Percentiles rank a stretch among this genome's conserved stretches.
Evolutionary conservation across 2,888 invertebrate species (phyloP).

Genomic region (Mechanitis mazaeus): DNA sequence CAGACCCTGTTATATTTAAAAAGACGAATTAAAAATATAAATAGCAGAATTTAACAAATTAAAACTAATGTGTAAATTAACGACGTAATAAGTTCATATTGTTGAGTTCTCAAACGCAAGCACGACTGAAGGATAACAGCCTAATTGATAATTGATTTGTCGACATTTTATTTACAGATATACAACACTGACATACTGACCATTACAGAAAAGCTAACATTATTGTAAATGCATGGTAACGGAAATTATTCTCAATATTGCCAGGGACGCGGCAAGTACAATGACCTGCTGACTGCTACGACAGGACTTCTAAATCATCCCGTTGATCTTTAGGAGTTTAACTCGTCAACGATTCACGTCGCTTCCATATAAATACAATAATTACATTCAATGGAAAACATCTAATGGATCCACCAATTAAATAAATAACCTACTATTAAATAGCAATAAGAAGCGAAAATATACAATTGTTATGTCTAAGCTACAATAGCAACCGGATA

Average conservation of each 20-base stretch:
- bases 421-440: slow-evolving; percentile 25
- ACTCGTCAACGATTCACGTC: slow-evolving; percentile 24
- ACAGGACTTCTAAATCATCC: no score
- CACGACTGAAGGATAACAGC: slow-evolving; percentile 11
- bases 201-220: not conserved
- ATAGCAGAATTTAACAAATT: slow-evolving; percentile 3
- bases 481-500: slow-evolving; percentile 27
- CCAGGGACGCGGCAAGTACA: no score
- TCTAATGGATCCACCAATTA: slow-evolving; percentile 28
- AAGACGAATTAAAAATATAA: not conserved
- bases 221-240: slow-evolving; percentile 7
- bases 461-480: slow-evolving; percentile 25
- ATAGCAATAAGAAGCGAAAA: slow-evolving; percentile 26
- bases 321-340: slow-evolving; percentile 16
- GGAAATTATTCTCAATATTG: slow-evolving; percentile 2
- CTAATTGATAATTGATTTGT: slow-evolving; percentile 7
- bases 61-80: not conserved
- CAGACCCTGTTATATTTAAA: slow-evolving; percentile 20
- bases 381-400: slow-evolving; percentile 26
- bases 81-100: slow-evolving; percentile 4
- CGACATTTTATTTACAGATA: slow-evolving; percentile 5
- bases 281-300: no score
- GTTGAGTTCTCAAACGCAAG: slow-evolving; percentile 13
- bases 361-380: slow-evolving; percentile 22
- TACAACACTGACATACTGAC: not conserved